phyloP scores from a whole-genome alignment of 2,113 vertebrate species.

The Protobothrops mucrosquamatus region DNA sequence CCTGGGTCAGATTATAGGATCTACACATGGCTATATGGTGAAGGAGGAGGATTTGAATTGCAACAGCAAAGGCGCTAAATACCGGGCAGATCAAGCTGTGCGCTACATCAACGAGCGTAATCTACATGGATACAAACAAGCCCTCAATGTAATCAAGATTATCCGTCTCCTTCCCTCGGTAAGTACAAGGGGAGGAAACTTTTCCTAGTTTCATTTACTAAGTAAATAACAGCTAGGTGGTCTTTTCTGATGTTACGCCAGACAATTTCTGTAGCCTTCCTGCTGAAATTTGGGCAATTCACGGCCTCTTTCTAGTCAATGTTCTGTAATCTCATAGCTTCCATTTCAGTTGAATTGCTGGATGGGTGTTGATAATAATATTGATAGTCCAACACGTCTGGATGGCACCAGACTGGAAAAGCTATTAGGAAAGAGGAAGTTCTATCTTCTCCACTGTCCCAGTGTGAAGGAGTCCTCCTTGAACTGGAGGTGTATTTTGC shows the following conservation, averaged over 20 bases:
- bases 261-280: neutral
- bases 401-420: no score
- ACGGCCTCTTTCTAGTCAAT: neutral
- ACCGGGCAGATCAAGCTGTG: constrained; percentile 71
- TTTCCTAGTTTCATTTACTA: neutral
- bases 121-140: constrained; percentile 81
- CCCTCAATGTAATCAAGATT: constrained; percentile 81
- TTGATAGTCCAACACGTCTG: no score
- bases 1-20: constrained; percentile 63
- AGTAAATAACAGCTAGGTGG: neutral
- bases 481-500: no score
- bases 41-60: constrained; percentile 9
- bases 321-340: neutral
- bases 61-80: constrained; percentile 76
- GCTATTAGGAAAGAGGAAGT: no score
- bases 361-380: no score
- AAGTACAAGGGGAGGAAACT: constrained; percentile 46
- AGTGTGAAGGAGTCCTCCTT: no score
- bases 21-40: neutral
- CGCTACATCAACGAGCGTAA: constrained; percentile 79
- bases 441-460: no score
- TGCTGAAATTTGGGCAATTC: neutral
- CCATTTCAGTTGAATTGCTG: neutral
- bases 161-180: constrained; percentile 72
- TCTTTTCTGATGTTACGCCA: neutral